Percentiles rank a stretch among this genome's conserved stretches.
Evolutionary conservation across 2,888 invertebrate species (phyloP).

Genomic region (Germaria angustata): DNA sequence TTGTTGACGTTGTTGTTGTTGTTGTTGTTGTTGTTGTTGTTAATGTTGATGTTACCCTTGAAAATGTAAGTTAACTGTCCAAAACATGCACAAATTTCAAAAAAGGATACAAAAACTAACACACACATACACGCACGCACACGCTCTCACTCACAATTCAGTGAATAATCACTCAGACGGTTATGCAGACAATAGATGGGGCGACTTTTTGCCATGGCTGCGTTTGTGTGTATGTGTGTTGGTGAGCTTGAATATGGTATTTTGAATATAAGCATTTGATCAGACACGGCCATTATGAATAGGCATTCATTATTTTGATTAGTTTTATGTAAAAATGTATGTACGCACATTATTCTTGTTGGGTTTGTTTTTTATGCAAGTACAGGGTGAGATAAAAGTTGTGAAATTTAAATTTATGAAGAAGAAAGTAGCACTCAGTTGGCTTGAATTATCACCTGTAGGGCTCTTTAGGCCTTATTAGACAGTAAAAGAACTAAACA

Average conservation of each 20-base stretch:
- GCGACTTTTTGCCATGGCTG: neutral
- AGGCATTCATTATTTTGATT: slow-evolving; percentile 28
- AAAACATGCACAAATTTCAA: slow-evolving; percentile 58
- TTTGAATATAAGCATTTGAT: slow-evolving; percentile 27
- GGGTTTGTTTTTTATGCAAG: neutral
- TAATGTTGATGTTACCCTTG: slow-evolving; percentile 53
- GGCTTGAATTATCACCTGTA: too few species aligned
- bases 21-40: slow-evolving; percentile 16
- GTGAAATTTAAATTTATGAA: neutral
- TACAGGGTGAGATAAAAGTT: neutral
- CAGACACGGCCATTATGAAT: slow-evolving; percentile 57
- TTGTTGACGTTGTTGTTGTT: slow-evolving; percentile 32
- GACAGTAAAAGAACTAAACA: too few species aligned
- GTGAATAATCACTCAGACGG: neutral
- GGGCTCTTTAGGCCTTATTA: too few species aligned
- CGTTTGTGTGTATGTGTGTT: slow-evolving; percentile 9
- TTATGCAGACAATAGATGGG: slow-evolving; percentile 18
- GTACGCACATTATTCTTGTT: neutral
- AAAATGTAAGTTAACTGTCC: slow-evolving; percentile 60
- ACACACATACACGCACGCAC: neutral
- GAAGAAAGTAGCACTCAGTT: too few species aligned
- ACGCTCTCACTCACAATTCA: neutral
- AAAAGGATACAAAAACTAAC: slow-evolving; percentile 15
- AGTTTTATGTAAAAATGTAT: neutral
- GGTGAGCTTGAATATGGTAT: too few species aligned